Base-by-base conservation (phyloP, 2,888 invertebrate genomes). In the Pandemis heparana region DNA sequence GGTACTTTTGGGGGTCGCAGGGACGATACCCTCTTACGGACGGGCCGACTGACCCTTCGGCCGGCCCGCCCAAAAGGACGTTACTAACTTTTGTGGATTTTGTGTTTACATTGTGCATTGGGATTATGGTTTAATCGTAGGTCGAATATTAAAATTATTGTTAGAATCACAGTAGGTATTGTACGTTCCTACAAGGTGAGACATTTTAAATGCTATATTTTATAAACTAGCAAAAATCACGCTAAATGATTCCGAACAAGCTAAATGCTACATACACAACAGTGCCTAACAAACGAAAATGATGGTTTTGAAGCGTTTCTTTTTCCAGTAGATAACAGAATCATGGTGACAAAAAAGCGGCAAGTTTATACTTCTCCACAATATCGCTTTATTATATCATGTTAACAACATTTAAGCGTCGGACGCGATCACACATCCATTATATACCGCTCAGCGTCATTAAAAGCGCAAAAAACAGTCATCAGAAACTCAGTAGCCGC, bases 1-100 rank as follows among this genome's bases (percentile, higher is more conserved):
- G 82, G 82, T 82, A 87, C 87, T 87, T 87, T 87, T 79, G 87
- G 86, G 90, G 91, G 91, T 86, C 88, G 86, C 84, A 91, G 91
- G 92, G 91, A 92, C 92, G 89, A 85, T 92, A 92, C 93, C 94
- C 94, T 93, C 94, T 92, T 89, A 90, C 87, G 89, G 87, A 87
- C 89, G 87, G 87, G 82, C 86, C 82, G 80, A 87, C 90, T 94
- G 94, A 94, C 94, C 94, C 94, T 92, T 89, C 82, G 88, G 85
- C 84, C 84, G 85, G 85, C 78, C 84, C 84, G 86, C 84, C 78
- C 51, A 70, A 61, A 74, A 70, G 69, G 74, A 65, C 65, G 74
- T 32, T 68, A 60, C 70, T 74, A 65, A 70, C 74, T 74, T 74
- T 70, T 74, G 73, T 73, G 68, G 71, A 71, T 67, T 67, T 61